Percentiles rank a stretch among this genome's conserved stretches.
Conservation (phyloP, 1,140 invertebrate species). For the Neodiprion fabricii region DNA sequence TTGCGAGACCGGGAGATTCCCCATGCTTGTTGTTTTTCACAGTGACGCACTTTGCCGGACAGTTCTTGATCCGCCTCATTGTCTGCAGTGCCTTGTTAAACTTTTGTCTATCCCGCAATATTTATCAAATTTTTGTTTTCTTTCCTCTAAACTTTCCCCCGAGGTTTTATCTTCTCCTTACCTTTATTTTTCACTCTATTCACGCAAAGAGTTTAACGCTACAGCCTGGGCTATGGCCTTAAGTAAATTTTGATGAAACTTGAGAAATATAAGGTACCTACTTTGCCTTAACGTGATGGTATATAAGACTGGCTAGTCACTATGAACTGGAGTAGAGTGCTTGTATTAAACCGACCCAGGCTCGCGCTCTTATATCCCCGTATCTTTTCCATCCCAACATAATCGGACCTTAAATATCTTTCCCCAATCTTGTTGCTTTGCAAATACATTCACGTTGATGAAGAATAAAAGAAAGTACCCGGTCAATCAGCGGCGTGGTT, state of each 20-base stretch:
- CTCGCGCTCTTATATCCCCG: background rate
- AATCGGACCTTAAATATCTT: background rate
- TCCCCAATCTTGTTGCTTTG: background rate
- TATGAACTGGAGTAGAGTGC: background rate
- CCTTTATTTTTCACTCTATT: background rate
- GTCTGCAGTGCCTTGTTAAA: too few species aligned
- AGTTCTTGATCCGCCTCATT: background rate
- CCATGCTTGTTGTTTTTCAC: background rate
- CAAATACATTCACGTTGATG: background rate
- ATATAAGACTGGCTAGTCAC: background rate
- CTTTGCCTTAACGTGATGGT: constrained; percentile 2
- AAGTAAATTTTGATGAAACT: constrained; percentile 8
- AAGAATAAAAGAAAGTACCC: background rate
- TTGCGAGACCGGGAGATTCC: background rate
- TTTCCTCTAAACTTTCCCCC: too few species aligned
- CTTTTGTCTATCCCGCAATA: background rate
- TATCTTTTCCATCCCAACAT: background rate
- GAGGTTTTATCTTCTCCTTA: background rate
- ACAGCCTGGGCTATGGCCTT: constrained; percentile 2
- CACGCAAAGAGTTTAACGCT: background rate
- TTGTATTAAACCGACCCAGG: background rate
- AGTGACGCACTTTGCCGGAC: background rate
- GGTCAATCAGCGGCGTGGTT: too few species aligned
- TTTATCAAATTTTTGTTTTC: background rate
- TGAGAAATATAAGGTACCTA: background rate